phyloP scores from a whole-genome alignment of 2,888 invertebrate genomes.

The Leucozona laternaria region DNA sequence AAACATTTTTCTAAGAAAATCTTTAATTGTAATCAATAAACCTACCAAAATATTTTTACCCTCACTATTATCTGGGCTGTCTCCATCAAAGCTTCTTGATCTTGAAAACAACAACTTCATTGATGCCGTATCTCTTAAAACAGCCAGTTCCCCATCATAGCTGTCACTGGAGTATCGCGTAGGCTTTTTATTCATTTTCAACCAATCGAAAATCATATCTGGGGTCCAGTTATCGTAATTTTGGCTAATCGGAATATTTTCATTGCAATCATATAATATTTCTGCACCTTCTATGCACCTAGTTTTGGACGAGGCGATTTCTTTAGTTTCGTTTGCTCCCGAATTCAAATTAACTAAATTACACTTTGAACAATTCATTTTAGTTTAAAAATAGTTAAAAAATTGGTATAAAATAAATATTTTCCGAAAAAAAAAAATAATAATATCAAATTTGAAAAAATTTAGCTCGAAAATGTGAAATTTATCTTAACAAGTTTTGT shows the following conservation, averaged over 20 bases:
- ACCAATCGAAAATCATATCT: slow-evolving; percentile 23
- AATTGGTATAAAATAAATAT: background rate
- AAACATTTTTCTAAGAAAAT: background rate
- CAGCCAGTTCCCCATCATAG: background rate
- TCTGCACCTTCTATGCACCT: background rate
- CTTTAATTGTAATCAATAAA: background rate
- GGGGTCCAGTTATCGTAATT: background rate
- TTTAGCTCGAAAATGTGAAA: background rate
- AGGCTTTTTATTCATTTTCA: background rate
- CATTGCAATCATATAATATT: background rate
- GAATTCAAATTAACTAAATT: background rate
- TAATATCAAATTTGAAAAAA: slow-evolving; percentile 2
- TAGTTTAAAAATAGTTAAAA: background rate
- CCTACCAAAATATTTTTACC: background rate
- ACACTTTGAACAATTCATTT: slow-evolving; percentile 27
- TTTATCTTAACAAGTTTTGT: background rate
- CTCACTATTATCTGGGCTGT: background rate
- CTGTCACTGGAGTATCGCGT: background rate
- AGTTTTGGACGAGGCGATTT: background rate
- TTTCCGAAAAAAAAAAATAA: background rate
- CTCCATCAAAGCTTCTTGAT: background rate
- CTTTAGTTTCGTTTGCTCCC: background rate
- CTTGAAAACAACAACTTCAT: slow-evolving; percentile 4
- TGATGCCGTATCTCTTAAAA: background rate
- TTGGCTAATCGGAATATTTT: background rate